Evolutionary conservation across 2,888 invertebrate species (phyloP).

Genomic region (Thyatira batis): DNA sequence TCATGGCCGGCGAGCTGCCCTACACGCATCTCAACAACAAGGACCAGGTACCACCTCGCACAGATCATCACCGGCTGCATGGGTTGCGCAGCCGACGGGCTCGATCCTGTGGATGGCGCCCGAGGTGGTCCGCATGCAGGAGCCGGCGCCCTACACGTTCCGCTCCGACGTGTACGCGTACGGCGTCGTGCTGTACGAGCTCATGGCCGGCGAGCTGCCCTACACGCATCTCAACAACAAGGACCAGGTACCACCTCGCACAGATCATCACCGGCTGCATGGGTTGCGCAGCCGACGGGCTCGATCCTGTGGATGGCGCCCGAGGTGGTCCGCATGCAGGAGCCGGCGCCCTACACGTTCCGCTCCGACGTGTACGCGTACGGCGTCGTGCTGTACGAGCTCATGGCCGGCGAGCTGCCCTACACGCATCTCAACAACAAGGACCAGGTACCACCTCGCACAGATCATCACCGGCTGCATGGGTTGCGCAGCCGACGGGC

Average conservation of each 20-base stretch:
- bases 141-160: conserved; percentile 97
- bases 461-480: too few species aligned
- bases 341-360: conserved; percentile 97
- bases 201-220: conserved; percentile 95
- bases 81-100: too few species aligned
- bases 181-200: conserved; percentile 98
- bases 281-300: too few species aligned
- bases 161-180: conserved; percentile 99
- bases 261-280: too few species aligned
- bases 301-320: conserved; percentile 99
- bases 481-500: too few species aligned
- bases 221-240: conserved; percentile 97
- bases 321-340: conserved; percentile 99
- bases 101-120: conserved; percentile 99
- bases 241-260: conserved; percentile 85
- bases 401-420: conserved; percentile 95
- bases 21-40: conserved; percentile 97
- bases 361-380: conserved; percentile 99
- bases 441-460: conserved; percentile 85
- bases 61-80: too few species aligned
- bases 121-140: conserved; percentile 99
- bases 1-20: conserved; percentile 95
- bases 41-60: conserved; percentile 85
- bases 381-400: conserved; percentile 98
- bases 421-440: conserved; percentile 97